Evolutionary conservation across 1,140 invertebrate species (phyloP).

Genomic region (Neodiprion pinetum): DNA sequence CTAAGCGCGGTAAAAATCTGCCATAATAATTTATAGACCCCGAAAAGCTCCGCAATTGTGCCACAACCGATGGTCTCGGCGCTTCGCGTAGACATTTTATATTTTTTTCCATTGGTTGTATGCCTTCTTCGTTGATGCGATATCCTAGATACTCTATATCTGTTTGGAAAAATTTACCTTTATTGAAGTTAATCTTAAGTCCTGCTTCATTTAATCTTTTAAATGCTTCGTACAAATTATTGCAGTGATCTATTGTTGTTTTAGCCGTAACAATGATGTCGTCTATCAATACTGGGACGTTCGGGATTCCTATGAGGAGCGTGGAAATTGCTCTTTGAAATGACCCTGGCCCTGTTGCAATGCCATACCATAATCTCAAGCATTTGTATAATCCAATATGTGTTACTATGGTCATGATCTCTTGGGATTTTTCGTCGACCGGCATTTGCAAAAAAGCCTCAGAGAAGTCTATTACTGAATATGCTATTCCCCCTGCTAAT

Average conservation of each 20-base stretch:
- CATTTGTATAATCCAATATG: constrained; percentile 28
- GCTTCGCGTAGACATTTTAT: constrained; percentile 49
- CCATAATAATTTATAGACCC: constrained; percentile 48
- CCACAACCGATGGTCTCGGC: constrained; percentile 40
- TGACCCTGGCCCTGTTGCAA: constrained; percentile 40
- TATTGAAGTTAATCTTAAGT: constrained; percentile 45
- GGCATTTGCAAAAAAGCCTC: constrained; percentile 35
- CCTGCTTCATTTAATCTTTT: constrained; percentile 29
- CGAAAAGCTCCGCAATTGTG: constrained; percentile 45
- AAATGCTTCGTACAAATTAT: constrained; percentile 31
- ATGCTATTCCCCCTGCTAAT: constrained; percentile 29
- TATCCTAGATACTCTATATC: constrained; percentile 48
- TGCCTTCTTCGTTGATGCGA: constrained; percentile 42
- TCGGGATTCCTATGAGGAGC: constrained; percentile 23
- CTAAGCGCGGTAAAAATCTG: constrained; percentile 43
- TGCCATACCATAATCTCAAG: constrained; percentile 34
- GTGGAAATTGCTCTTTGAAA: constrained; percentile 37
- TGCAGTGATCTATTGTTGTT: constrained; percentile 16
- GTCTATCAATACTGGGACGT: constrained; percentile 25
- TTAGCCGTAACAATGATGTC: constrained; percentile 31
- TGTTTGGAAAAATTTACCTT: constrained; percentile 44
- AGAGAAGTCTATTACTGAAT: constrained; percentile 35
- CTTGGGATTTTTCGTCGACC: constrained; percentile 26
- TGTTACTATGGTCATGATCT: constrained; percentile 32
- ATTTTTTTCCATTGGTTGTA: constrained; percentile 47